Evolutionary conservation across 2,113 vertebrate species (phyloP).

Genomic region (Alligator mississippiensis): DNA sequence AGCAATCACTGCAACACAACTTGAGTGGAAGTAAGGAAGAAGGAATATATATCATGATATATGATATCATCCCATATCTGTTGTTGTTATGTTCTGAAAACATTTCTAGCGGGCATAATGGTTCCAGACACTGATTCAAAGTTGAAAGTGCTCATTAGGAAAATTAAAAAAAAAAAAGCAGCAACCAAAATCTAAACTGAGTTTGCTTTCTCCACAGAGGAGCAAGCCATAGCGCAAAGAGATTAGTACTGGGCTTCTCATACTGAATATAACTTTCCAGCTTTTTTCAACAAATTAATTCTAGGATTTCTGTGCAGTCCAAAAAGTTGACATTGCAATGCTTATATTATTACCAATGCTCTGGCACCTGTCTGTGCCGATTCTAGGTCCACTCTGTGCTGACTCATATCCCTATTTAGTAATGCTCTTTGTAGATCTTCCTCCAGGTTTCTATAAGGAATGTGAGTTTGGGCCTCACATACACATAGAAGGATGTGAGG

Average conservation of each 20-base stretch:
- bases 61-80: background rate
- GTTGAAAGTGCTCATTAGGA: background rate
- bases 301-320: background rate
- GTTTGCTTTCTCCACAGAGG: background rate
- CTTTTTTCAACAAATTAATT: background rate
- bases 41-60: background rate
- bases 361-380: background rate
- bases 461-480: constrained; percentile 15
- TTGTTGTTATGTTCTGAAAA: background rate
- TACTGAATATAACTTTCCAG: background rate
- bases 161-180: background rate
- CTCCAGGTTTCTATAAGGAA: background rate
- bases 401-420: too few relatives aligned
- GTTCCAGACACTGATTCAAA: background rate
- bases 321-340: background rate
- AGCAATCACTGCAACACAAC: constrained; percentile 2
- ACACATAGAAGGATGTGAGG: background rate
- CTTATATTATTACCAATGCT: background rate
- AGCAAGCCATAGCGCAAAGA: background rate
- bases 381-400: too few relatives aligned
- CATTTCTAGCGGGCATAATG: constrained; percentile 5
- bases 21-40: constrained; percentile 14
- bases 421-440: background rate
- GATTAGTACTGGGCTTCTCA: background rate
- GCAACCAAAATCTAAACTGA: background rate